phyloP scores from a whole-genome alignment of 2,888 invertebrate genomes.

The Latheticus oryzae region DNA sequence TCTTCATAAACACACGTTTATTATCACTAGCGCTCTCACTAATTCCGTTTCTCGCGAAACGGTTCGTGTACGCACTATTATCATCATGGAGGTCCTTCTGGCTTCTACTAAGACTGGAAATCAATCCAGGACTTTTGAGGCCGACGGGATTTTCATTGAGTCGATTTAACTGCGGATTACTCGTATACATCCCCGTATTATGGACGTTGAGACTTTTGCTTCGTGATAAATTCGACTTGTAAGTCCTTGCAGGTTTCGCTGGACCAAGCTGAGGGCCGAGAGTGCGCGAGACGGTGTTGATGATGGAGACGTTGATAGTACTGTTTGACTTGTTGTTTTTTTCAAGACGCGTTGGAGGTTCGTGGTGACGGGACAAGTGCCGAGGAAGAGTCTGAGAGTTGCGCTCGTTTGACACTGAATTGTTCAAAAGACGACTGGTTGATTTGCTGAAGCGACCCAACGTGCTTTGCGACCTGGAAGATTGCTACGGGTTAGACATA shows the following conservation, averaged over 20 bases:
- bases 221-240: slow-evolving; percentile 78
- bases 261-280: slow-evolving; percentile 67
- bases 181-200: slow-evolving; percentile 73
- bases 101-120: slow-evolving; percentile 86
- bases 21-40: slow-evolving; percentile 68
- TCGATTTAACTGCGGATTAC: slow-evolving; percentile 80
- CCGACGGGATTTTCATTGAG: slow-evolving; percentile 77
- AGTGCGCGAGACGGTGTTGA: slow-evolving; percentile 66
- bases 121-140: slow-evolving; percentile 86
- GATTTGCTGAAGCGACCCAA: slow-evolving; percentile 87
- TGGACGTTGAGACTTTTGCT: slow-evolving; percentile 90
- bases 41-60: slow-evolving; percentile 70
- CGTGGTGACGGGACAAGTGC: slow-evolving; percentile 61
- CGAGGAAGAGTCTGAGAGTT: slow-evolving; percentile 84
- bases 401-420: slow-evolving; percentile 65
- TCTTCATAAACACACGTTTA: slow-evolving; percentile 76
- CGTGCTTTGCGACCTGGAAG: slow-evolving; percentile 77
- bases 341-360: slow-evolving; percentile 64
- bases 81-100: slow-evolving; percentile 81
- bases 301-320: slow-evolving; percentile 76
- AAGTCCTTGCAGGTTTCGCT: slow-evolving; percentile 82
- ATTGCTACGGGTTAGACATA: slow-evolving; percentile 8
- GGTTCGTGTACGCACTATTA: slow-evolving; percentile 68
- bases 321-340: slow-evolving; percentile 71
- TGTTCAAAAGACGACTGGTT: slow-evolving; percentile 76